phyloP scores from a whole-genome alignment of 2,888 invertebrate species.

The Calameuta idolon region DNA sequence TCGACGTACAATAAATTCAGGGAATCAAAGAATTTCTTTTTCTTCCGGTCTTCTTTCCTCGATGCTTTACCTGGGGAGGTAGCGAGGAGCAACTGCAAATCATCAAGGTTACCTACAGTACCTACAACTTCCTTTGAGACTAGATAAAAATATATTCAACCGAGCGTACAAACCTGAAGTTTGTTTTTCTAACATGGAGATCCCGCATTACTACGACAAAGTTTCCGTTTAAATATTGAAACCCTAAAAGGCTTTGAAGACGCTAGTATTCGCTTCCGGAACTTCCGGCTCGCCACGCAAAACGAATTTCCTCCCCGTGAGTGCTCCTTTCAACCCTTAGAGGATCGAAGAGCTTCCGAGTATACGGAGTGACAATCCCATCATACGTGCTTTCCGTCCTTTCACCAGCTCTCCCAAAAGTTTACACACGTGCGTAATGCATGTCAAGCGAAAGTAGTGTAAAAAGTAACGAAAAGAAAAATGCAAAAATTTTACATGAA shows the following conservation, averaged over 20 bases:
- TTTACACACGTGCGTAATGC: neutral
- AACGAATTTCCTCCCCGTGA: neutral
- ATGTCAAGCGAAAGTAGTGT: neutral
- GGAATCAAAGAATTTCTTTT: neutral
- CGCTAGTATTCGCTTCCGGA: neutral
- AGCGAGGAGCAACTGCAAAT: neutral
- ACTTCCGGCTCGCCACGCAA: neutral
- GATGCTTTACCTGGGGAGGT: neutral
- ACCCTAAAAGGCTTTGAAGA: neutral
- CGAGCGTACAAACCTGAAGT: neutral
- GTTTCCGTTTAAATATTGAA: neutral
- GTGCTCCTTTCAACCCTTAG: neutral
- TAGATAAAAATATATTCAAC: neutral
- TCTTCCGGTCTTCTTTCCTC: neutral
- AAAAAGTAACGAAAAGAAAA: neutral
- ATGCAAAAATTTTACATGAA: too few relatives aligned
- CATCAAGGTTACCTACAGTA: neutral
- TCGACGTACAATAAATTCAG: neutral
- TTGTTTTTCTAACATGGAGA: neutral
- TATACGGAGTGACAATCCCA: neutral
- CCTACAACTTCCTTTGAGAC: neutral
- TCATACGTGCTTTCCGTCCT: neutral
- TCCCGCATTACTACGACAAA: neutral
- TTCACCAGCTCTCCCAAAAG: neutral
- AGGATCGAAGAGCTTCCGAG: neutral